Percentiles rank a stretch among this genome's conserved stretches.
phyloP scores from a whole-genome alignment of 2,888 invertebrate genomes.

The Abscondita cerata region DNA sequence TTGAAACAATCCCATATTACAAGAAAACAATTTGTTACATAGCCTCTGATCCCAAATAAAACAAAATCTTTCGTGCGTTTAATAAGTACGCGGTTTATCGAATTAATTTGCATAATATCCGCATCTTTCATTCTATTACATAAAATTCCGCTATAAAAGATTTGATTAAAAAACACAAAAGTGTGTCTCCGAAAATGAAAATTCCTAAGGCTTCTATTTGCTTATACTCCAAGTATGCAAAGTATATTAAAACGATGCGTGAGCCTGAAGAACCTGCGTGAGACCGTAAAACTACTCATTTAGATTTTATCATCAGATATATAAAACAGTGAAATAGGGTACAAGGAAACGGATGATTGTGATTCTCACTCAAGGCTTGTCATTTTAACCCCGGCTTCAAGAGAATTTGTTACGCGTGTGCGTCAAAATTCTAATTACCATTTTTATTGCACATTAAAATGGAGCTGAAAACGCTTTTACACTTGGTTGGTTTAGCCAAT shows the following conservation, averaged over 20 bases:
- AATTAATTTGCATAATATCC: no score
- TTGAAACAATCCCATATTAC: no score
- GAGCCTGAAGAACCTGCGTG: slow-evolving; percentile 33
- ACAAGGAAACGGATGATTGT: slow-evolving; percentile 29
- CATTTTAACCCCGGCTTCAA: slow-evolving; percentile 13
- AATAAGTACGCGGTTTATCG: no score
- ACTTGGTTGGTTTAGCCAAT: slow-evolving; percentile 21
- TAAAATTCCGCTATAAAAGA: no score
- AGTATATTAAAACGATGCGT: slow-evolving; percentile 36
- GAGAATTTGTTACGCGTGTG: slow-evolving; percentile 24
- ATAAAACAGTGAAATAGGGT: slow-evolving; percentile 27
- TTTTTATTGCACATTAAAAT: slow-evolving; percentile 27
- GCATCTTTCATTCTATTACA: no score
- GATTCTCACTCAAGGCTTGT: slow-evolving; percentile 29
- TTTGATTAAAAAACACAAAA: not conserved
- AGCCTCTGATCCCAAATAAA: no score
- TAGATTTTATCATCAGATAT: slow-evolving; percentile 35
- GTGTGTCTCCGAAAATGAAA: slow-evolving; percentile 25
- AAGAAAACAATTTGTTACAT: no score
- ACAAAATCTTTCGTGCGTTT: no score
- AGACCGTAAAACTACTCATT: slow-evolving; percentile 34
- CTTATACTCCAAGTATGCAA: slow-evolving; percentile 31
- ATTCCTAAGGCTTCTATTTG: slow-evolving; percentile 33
- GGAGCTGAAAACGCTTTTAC: slow-evolving; percentile 19
- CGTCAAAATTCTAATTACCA: slow-evolving; percentile 22